Evolutionary conservation across 2,113 vertebrate genomes (phyloP).

Genomic region (Chloebia gouldiae): DNA sequence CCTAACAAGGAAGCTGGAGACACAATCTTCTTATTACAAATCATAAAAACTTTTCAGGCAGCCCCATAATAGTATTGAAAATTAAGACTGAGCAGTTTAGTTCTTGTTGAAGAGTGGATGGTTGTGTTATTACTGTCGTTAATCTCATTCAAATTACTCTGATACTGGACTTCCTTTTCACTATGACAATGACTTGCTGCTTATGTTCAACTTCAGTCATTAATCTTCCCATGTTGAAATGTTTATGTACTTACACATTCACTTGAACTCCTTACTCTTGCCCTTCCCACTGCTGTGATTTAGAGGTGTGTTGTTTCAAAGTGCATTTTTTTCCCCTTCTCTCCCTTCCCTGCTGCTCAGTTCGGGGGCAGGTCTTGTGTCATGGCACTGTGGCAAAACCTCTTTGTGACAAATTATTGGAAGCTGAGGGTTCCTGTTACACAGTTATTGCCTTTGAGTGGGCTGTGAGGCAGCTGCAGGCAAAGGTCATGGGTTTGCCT

Average conservation of each 20-base stretch:
- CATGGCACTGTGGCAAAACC: neutral
- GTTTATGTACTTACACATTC: neutral
- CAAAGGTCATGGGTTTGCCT: neutral
- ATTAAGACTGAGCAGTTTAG: slow-evolving; percentile 31
- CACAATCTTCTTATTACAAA: slow-evolving; percentile 39
- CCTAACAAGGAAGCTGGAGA: slow-evolving; percentile 42
- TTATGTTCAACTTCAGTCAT: neutral
- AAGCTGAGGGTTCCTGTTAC: neutral
- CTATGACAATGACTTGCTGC: slow-evolving; percentile 1
- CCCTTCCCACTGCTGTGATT: neutral
- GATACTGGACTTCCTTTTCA: slow-evolving; percentile 25
- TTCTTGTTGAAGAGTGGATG: slow-evolving; percentile 4
- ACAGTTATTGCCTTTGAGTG: neutral
- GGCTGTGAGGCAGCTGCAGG: neutral
- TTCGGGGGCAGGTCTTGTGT: neutral
- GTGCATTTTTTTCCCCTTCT: neutral
- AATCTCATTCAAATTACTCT: slow-evolving; percentile 29
- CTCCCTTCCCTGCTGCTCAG: neutral
- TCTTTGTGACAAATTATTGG: neutral
- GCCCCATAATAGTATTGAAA: slow-evolving; percentile 28
- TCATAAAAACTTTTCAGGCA: slow-evolving; percentile 47
- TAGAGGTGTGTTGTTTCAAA: neutral
- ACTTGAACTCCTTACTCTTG: neutral
- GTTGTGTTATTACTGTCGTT: slow-evolving; percentile 39
- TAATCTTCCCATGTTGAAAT: neutral